Evolutionary conservation across 2,113 vertebrate genomes (phyloP), one percentile per base, ranked within the genome.

Genomic region (Dicentrarchus labrax): DNA sequence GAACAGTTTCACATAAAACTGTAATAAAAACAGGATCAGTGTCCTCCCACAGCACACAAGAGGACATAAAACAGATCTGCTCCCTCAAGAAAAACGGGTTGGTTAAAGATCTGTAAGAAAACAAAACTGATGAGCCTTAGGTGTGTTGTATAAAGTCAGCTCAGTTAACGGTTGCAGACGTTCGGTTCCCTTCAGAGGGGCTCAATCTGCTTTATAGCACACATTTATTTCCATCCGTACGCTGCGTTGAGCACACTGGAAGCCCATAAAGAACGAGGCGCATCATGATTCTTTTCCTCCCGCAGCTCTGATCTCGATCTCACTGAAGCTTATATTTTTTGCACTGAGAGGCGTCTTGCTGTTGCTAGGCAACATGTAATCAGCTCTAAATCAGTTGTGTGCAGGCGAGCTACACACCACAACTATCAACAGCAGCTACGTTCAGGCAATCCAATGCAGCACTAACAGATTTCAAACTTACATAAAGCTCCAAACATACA

Each of bases 291-390:
- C 71, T 73, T 24, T 30, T 77, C 59, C 59, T 88, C 64, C 75
- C 72, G 81, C 87, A 76, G 80, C 80, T 85, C 79, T 50, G 78
- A 71, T 79, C 68, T 79, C 48, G 17, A 76, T 82, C 89, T 75
- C 74, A 5, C 53, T 6, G 38, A 64, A 36, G 84, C 72, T 91
- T n/a, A 64, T 81, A 41, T 80, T 54, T 54, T 30, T 45, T 87
- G 81, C 90, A 71, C 85, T 86, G 84, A 89, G 86, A 93, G 89
- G 90, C 89, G 89, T 93, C 93, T 62, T 2, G 81, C 84, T 88
- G 93, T 94, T 93, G 85, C 93, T 59, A 84, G 53, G 91, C 80
- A 41, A 94, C 88, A 1, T 17, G 72, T 70, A 68, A 87, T 82
- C 87, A 82, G 88, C 84, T 91, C 83, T 74, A 76, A 72, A 87